Base-by-base conservation (phyloP, 1,140 invertebrate species). In the Argopecten irradians region DNA sequence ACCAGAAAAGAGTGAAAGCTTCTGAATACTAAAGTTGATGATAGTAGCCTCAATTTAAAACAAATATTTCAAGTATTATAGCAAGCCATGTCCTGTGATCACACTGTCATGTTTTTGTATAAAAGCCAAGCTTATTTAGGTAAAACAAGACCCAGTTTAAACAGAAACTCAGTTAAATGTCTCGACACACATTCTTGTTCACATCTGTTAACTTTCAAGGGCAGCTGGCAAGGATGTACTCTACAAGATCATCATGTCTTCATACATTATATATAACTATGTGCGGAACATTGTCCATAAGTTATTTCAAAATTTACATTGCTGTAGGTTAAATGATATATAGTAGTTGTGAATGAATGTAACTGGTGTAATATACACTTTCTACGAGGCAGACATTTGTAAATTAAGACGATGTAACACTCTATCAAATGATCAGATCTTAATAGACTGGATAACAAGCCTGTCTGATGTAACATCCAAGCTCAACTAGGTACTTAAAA, bases 171-270 rank as follows among this genome's bases (percentile, higher is more conserved):
- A n/a, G 16, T 71, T 28, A 71, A 28, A 28, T 22, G 22, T 22
- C 55, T 28, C 28, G 55, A 28, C 55, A 71, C 13, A 7, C n/a
- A 71, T 71, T 71, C n/a, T 16, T 71, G 55, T n/a, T 71, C 55
- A 71, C 28, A n/a, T 71, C 55, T 71, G 55, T 71, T 71, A 71
- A 71, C 55, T 71, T 71, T 28, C n/a, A 71, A 71, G 55, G 55
- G 55, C 55, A 71, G n/a, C 55, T 71, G 55, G 55, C 5, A 71
- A n/a, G 22, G n/a, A 28, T 71, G 55, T 71, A 71, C 55, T 71
- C n/a, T 71, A 28, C n/a, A n/a, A n/a, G 55, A n/a, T 71, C 55
- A 28, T 28, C 55, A 71, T 71, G n/a, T n/a, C 55, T n/a, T n/a
- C 5, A 7, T 28, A 71, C 43, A 55, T 19, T 55, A 7, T 19